These are phyloP conservation scores for Blera fallax DNA, from an alignment of 2,888 invertebrate genomes.

Conservation along the genomic window DNA sequence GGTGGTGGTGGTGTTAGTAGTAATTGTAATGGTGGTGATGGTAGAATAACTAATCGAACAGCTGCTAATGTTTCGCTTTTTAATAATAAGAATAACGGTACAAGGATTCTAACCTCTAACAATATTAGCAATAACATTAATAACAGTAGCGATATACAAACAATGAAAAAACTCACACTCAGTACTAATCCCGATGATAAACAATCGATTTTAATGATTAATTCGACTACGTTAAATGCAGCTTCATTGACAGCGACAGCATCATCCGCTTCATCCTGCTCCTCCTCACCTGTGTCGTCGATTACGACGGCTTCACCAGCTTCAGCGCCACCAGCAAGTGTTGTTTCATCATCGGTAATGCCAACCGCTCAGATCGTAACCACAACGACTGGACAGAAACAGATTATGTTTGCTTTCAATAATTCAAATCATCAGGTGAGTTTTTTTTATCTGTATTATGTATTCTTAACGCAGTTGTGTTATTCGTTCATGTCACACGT, in stretches of 20 bases:
- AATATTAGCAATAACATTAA: constrained; percentile 65
- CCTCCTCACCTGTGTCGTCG: constrained; percentile 37
- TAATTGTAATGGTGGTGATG: not conserved
- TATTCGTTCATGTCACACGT: not conserved
- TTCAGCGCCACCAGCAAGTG: constrained; percentile 73
- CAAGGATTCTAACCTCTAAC: constrained; percentile 65
- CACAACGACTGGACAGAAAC: constrained; percentile 76
- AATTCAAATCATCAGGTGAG: constrained; percentile 79
- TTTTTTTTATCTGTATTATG: not conserved
- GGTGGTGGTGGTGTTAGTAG: constrained; percentile 4
- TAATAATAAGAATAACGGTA: constrained; percentile 66
- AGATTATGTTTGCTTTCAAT: constrained; percentile 79
- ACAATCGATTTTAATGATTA: constrained; percentile 71
- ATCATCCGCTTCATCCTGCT: constrained; percentile 33
- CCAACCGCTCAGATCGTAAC: constrained; percentile 70
- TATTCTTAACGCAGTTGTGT: not conserved
- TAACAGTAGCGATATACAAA: constrained; percentile 68
- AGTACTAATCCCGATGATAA: constrained; percentile 65
- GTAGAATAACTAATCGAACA: constrained; percentile 43
- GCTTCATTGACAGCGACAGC: constrained; percentile 61
- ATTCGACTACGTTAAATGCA: constrained; percentile 70
- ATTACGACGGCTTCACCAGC: constrained; percentile 74
- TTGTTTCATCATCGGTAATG: constrained; percentile 67
- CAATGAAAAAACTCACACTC: constrained; percentile 67
- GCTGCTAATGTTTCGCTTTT: constrained; percentile 56